Evolutionary conservation across 2,888 invertebrate species (phyloP).

Genomic region (Polyommatus icarus): DNA sequence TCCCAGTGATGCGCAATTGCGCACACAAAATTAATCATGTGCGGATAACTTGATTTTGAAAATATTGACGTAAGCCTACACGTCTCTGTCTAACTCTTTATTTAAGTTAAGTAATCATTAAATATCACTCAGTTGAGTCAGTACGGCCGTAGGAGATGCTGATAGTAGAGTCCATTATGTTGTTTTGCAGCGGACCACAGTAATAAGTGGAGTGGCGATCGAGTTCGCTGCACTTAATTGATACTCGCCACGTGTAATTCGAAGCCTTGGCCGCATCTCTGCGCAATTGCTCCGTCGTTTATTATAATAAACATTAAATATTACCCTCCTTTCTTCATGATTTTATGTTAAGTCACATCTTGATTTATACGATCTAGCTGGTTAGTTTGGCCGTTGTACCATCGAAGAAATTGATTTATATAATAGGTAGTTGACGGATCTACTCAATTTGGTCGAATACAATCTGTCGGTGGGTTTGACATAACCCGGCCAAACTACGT

Average conservation of each 20-base stretch:
- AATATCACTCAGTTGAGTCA: not conserved
- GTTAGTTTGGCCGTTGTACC: not conserved
- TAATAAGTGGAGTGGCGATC: slow-evolving; percentile 20
- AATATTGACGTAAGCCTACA: too few species aligned
- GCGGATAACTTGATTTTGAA: too few species aligned
- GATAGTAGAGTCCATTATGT: not conserved
- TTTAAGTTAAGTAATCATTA: too few species aligned
- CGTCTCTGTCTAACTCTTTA: too few species aligned
- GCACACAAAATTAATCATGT: too few species aligned
- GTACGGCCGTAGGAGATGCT: not conserved
- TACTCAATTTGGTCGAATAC: too few species aligned
- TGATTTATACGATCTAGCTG: not conserved
- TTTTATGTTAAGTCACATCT: not conserved
- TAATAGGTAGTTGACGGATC: too few species aligned
- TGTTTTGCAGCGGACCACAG: not conserved
- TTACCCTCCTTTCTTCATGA: not conserved
- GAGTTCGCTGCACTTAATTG: slow-evolving; percentile 10
- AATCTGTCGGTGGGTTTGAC: too few species aligned
- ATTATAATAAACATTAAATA: slow-evolving; percentile 8
- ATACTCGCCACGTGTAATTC: not conserved
- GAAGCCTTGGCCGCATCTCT: slow-evolving; percentile 21
- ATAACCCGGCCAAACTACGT: too few species aligned
- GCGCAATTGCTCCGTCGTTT: not conserved
- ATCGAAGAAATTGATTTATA: too few species aligned
- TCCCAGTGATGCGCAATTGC: too few species aligned